These are phyloP conservation scores for Bombus balteatus DNA, from an alignment of 1,140 invertebrate genomes.

Conservation along the genomic window DNA sequence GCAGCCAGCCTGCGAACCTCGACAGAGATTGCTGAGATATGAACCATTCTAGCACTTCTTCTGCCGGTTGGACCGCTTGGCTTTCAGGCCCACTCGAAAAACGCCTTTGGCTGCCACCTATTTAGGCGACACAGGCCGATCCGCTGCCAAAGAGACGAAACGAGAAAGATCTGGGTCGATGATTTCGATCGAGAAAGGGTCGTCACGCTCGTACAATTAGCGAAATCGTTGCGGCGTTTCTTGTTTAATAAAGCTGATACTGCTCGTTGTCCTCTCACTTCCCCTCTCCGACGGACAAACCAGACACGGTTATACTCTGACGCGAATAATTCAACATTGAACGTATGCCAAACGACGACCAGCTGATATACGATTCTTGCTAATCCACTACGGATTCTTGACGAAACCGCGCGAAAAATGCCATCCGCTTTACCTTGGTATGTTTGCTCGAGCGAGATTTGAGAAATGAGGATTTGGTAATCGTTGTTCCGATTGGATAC, in stretches of 20 bases:
- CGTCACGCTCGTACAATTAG: constrained; percentile 39
- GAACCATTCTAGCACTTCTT: constrained; percentile 70
- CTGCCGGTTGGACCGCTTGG: constrained; percentile 44
- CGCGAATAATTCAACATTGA: constrained; percentile 47
- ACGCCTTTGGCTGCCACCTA: constrained; percentile 68
- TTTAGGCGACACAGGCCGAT: constrained; percentile 75
- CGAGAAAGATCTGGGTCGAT: constrained; percentile 79
- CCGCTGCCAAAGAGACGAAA: constrained; percentile 58
- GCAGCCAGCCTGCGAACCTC: constrained; percentile 76
- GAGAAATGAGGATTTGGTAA: background rate
- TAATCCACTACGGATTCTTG: constrained; percentile 36
- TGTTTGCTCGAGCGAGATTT: background rate
- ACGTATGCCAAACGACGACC: constrained; percentile 37
- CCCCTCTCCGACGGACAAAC: too few relatives aligned
- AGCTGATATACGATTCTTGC: constrained; percentile 12
- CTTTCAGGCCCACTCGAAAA: constrained; percentile 66
- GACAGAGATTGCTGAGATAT: constrained; percentile 80
- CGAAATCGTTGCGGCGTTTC: constrained; percentile 35
- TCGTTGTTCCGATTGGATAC: background rate
- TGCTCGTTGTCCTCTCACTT: background rate
- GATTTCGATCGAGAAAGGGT: constrained; percentile 76
- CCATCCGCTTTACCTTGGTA: background rate
- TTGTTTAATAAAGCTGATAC: constrained; percentile 38
- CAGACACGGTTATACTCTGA: background rate
- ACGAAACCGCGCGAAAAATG: constrained; percentile 7